Conservation (phyloP, 2,888 invertebrate species). For the Rhingia campestris region DNA sequence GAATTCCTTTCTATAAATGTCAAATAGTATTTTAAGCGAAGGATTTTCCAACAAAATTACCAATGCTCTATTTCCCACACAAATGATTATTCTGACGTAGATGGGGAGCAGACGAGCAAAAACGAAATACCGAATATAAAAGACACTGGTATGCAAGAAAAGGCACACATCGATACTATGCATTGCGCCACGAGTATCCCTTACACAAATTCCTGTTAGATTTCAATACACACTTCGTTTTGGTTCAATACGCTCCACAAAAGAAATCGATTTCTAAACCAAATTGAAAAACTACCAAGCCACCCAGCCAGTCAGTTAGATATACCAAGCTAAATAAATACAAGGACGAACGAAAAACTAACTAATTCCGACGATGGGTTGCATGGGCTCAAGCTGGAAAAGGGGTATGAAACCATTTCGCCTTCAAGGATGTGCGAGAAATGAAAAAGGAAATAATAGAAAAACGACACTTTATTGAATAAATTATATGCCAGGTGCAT, state of each 20-base stretch:
- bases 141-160: slow-evolving; percentile 6
- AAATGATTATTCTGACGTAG: slow-evolving; percentile 43
- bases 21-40: slow-evolving; percentile 56
- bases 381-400: slow-evolving; percentile 14
- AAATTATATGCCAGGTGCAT: slow-evolving; percentile 67
- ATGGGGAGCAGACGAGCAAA: background rate
- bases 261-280: slow-evolving; percentile 65
- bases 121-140: background rate
- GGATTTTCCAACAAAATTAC: slow-evolving; percentile 53
- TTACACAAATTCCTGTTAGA: slow-evolving; percentile 58
- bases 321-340: slow-evolving; percentile 66
- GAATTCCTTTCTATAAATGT: slow-evolving; percentile 43
- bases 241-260: slow-evolving; percentile 66
- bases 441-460: slow-evolving; percentile 7
- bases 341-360: slow-evolving; percentile 59
- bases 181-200: slow-evolving; percentile 10
- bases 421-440: slow-evolving; percentile 34
- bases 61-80: slow-evolving; percentile 60
- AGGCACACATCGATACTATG: slow-evolving; percentile 17
- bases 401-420: slow-evolving; percentile 22
- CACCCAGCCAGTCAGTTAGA: slow-evolving; percentile 36
- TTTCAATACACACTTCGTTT: slow-evolving; percentile 67
- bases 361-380: slow-evolving; percentile 64
- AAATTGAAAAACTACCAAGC: slow-evolving; percentile 60
- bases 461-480: slow-evolving; percentile 65